Base-by-base conservation (phyloP, 2,888 invertebrate genomes). In the Pandemis cinnamomeana region DNA sequence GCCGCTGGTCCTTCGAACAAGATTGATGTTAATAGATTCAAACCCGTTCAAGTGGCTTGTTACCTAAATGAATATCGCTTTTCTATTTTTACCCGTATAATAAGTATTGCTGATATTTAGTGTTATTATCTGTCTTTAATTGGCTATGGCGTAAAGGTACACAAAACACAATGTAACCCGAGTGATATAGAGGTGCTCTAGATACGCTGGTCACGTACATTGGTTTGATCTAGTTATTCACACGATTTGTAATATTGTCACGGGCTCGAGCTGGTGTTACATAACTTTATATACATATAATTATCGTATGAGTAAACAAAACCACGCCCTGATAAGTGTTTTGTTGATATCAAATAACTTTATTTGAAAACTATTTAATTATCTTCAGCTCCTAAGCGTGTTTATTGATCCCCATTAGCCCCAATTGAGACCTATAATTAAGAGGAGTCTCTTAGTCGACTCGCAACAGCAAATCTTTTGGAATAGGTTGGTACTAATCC, bases 141-240 rank as follows among this genome's bases (percentile, higher is more conserved):
- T 48, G 46, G 10, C 27, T 0, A 11, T 7, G 41, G 60, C 60
- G 15, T 53, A 20, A 8, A 41, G 13, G 13, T 44, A 51, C 15
- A 42, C 51, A 51, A 41, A 11, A 7, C 13, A 41, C n/a, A 7
- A 13, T 36, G 27, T 60, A 58, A 36, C 48, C 11, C 13, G 27
- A 46, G n/a, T n/a, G 46, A 58, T 71, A 55, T 66, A n/a, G 44
- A 51, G 27, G 46, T 67, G 67, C n/a, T 55, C 55, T 71, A 60
- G 60, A 71, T 71, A 61, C 27, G 27, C 7, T 0, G 6, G 7
- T 48, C 67, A 71, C 71, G 71, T 41, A 15, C 60, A 61, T 61
- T 61, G 27, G 71, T 67, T 48, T 71, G 60, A 60, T 67, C 66
- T n/a, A 60, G 44, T 48, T 61, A 67, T 71, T 66, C 66, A 48